These are phyloP conservation scores for Sphyrna mokarran DNA, from an alignment of 2,113 vertebrate genomes.

Conservation along the genomic window DNA sequence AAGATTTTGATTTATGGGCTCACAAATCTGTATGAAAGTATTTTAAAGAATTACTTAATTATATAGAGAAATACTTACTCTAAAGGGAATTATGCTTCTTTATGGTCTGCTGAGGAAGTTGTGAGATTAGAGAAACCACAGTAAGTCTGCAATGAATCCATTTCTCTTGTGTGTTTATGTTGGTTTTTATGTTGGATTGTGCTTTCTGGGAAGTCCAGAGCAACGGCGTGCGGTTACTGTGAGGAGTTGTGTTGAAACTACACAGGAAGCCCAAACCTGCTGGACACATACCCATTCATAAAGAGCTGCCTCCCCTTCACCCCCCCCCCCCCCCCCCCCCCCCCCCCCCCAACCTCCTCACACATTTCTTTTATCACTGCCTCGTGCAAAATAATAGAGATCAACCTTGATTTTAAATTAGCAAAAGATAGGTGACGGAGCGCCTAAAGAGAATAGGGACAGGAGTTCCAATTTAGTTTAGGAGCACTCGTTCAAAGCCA, in stretches of 20 bases:
- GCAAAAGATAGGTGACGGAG: neutral
- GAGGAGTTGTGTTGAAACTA: neutral
- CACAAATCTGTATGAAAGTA: neutral
- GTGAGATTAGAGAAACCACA: neutral
- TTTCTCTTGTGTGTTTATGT: neutral
- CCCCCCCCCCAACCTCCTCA: neutral
- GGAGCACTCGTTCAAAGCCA: neutral
- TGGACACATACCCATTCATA: neutral
- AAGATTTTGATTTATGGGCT: neutral
- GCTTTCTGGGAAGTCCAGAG: neutral
- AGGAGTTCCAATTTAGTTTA: neutral
- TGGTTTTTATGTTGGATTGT: neutral
- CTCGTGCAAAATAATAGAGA: neutral
- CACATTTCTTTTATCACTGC: neutral
- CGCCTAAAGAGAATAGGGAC: neutral
- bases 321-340: too few species aligned
- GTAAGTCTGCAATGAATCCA: neutral
- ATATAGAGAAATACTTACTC: neutral
- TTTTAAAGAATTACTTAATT: constrained; percentile 5
- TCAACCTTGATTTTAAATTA: neutral
- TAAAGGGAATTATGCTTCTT: neutral
- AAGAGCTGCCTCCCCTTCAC: neutral
- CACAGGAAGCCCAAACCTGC: neutral
- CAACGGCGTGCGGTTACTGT: neutral
- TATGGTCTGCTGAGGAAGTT: neutral